Base-by-base conservation (phyloP, 2,797 vertebrate species). In the Ptychadena robeensis region DNA sequence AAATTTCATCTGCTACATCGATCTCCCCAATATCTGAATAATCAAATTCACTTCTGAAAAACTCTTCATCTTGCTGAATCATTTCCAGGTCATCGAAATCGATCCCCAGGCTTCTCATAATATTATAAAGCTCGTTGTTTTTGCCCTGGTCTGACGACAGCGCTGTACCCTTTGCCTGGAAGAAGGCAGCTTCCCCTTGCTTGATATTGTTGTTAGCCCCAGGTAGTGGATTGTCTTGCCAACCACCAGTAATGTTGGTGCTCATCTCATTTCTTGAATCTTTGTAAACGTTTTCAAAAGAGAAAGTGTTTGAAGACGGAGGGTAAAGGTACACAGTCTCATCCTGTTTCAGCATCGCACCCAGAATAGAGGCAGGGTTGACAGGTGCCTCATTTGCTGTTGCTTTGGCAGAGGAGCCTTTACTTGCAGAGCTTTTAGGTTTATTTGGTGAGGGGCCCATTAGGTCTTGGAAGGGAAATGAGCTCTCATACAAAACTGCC, bases 91-190 rank as follows among this genome's bases (percentile, higher is more conserved):
- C 92, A 14, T 93, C 93, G 85, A 92, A 92, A 85, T 93, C 91
- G 72, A 95, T 88, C 53, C 92, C 95, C 15, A 96, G 86, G 86
- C 69, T 92, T 86, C 91, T 92, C 94, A 96, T 96, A 74, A 95
- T 93, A 85, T 85, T 91, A 76, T 93, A 92, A 87, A 96, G 86
- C 65, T 96, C 95, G 74, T 53, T 89, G 68, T 85, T 88, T 87
- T 91, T 94, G 67, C 85, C 92, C 83, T 95, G 89, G 44, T 88
- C 89, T 85, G 88, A 90, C 53, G 91, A 80, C 73, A 88, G 79
- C 0, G 86, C 28, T 28, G 86, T 0, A 66, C 76, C 80, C 73
- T 44, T 86, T 66, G 89, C 89, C 77, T 89, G 91, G 80, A 89
- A 85, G 61, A 87, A 88, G 5, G 86, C 80, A 14, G 86, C 73